Base-by-base conservation (phyloP, 1,140 invertebrate species). In the Drosophila nannoptera region DNA sequence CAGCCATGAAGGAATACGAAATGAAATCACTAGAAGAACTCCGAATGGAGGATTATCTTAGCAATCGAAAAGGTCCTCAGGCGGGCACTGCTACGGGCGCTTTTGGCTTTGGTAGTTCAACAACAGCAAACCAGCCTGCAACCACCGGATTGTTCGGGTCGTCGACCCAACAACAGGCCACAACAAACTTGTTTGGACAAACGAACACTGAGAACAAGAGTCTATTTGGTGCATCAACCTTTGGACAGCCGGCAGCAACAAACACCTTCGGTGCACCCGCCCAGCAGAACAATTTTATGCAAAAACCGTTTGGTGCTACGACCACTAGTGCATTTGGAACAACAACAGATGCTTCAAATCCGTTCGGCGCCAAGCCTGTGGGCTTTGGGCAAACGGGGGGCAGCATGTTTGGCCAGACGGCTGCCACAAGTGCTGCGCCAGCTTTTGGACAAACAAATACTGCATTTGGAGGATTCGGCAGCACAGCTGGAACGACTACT, bases 1-100 rank as follows among this genome's bases (percentile, higher is more conserved):
- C 96, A 4, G 96, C 95, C 66, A 99, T 99, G 98, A 98, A 99
- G 91, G 97, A 99, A 86, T 99, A 99, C 90, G 97, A 99, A 87
- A 91, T 87, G 22, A 99, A 99, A 91, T 97, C 96, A 1, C 90
- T 99, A 29, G 97, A 99, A 90, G 98, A 99, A 90, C 90, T 99
- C 2, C 91, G 98, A 49, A 90, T 96, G 29, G 98, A 99, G 90
- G 98, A 99, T 91, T 99, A 99, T 90, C 89, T 92, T 36, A 95
- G 95, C 8, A 96, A 96, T 58, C 90, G 97, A 8, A 99, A 98
- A 91, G 96, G 96, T 36, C 90, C 91, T 5, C 78, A 88, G 56
- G 71, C 75, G 14, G 82, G 87, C 54, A 89, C 87, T 2, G 90
- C 90, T 38, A n/a, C 90, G 73, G 70, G 88, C 68, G 67, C 50